Percentiles rank a stretch among this genome's conserved stretches.
phyloP scores from a whole-genome alignment of 2,797 vertebrate species.

The Moxostoma hubbsi region DNA sequence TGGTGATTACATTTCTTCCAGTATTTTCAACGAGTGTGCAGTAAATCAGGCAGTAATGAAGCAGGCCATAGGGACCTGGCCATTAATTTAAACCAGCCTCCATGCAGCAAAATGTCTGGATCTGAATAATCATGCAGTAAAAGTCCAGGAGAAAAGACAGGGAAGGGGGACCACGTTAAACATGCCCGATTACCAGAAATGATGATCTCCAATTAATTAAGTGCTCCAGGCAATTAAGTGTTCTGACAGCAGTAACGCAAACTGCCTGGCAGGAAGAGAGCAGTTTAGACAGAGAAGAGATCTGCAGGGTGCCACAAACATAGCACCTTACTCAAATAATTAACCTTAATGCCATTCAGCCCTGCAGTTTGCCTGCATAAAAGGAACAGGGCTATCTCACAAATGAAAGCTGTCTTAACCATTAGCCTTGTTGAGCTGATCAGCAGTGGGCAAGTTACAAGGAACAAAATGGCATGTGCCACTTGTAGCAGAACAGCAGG shows the following conservation, averaged over 20 bases:
- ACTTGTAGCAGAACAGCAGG: constrained; percentile 33
- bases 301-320: constrained; percentile 59
- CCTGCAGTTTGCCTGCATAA: constrained; percentile 59
- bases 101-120: constrained; percentile 55
- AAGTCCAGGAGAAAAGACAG: constrained; percentile 51
- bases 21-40: constrained; percentile 65
- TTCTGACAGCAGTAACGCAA: constrained; percentile 33
- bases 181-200: constrained; percentile 59
- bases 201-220: constrained; percentile 57
- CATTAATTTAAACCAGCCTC: constrained; percentile 53
- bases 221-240: constrained; percentile 46
- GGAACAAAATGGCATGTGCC: constrained; percentile 49
- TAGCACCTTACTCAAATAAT: constrained; percentile 67
- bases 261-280: constrained; percentile 49
- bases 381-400: constrained; percentile 58
- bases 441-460: constrained; percentile 53
- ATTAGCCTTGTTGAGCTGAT: constrained; percentile 54
- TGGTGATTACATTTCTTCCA: constrained; percentile 28
- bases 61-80: constrained; percentile 44
- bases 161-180: constrained; percentile 42
- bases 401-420: constrained; percentile 49
- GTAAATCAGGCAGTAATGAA: constrained; percentile 53
- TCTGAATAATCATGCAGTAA: constrained; percentile 54
- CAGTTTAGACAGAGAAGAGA: constrained; percentile 45
- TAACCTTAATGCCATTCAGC: constrained; percentile 69